Conservation (phyloP, 2,113 vertebrate genomes). For the Tylochromis polylepis region DNA sequence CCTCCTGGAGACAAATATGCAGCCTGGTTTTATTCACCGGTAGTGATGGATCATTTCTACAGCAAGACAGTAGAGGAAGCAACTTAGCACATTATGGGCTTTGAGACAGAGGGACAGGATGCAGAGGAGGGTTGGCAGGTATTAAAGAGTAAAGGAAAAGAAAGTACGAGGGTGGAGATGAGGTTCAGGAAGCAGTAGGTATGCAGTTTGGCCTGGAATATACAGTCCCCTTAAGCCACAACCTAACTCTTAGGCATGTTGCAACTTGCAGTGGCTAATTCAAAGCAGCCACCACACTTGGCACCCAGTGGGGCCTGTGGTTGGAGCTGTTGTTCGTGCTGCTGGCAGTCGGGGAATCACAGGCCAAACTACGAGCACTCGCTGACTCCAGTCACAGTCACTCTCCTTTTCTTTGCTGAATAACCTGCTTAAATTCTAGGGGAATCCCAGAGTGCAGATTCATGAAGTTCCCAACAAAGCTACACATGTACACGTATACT, state of each 20-base stretch:
- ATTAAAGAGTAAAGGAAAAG: slow-evolving; percentile 30
- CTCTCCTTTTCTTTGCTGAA: slow-evolving; percentile 36
- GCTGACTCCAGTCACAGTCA: slow-evolving; percentile 36
- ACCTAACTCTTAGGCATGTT: slow-evolving; percentile 70
- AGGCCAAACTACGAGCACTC: slow-evolving; percentile 34
- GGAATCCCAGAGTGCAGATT: slow-evolving; percentile 57
- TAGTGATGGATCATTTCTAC: slow-evolving; percentile 64
- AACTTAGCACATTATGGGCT: slow-evolving; percentile 40
- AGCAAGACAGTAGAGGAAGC: slow-evolving; percentile 35
- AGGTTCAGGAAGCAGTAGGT: slow-evolving; percentile 59
- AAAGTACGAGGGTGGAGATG: slow-evolving; percentile 33
- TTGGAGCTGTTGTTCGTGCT: slow-evolving; percentile 65
- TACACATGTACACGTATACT: background rate
- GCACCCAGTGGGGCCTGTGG: slow-evolving; percentile 69
- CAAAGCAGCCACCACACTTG: slow-evolving; percentile 72
- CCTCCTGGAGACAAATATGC: slow-evolving; percentile 56
- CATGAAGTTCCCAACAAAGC: slow-evolving; percentile 33
- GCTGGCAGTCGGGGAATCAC: slow-evolving; percentile 45
- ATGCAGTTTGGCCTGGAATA: slow-evolving; percentile 47
- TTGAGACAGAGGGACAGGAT: slow-evolving; percentile 42
- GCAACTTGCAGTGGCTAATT: slow-evolving; percentile 72
- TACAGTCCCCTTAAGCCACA: slow-evolving; percentile 52
- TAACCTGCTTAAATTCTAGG: slow-evolving; percentile 55
- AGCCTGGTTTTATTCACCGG: slow-evolving; percentile 56
- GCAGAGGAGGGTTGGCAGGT: slow-evolving; percentile 11